Evolutionary conservation across 2,797 vertebrate species (phyloP).

Genomic region (Chlorospingus flavigularis): DNA sequence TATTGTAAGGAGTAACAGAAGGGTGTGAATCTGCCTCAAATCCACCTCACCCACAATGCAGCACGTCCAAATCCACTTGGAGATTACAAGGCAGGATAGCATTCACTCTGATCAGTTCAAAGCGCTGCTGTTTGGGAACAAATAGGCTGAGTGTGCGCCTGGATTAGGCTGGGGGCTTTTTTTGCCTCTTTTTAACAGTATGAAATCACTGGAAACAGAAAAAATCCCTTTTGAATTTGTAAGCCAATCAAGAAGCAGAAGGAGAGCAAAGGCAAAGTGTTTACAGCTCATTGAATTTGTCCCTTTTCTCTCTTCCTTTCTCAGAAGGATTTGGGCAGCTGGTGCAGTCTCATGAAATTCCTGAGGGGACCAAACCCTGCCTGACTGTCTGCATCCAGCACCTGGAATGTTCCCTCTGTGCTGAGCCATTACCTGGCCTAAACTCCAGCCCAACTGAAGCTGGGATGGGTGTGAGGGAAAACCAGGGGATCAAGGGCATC

Average conservation of each 20-base stretch:
- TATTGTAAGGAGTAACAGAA: constrained; percentile 25
- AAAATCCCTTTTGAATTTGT: neutral
- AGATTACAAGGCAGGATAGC: neutral
- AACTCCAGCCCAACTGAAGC: neutral
- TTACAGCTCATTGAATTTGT: accelerated
- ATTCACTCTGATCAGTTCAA: neutral
- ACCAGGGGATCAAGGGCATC: too few species aligned
- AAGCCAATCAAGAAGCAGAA: neutral
- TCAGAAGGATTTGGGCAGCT: neutral
- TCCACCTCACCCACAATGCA: neutral
- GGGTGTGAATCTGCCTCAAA: neutral
- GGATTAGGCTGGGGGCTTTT: neutral
- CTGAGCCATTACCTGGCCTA: neutral
- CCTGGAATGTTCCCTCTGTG: neutral
- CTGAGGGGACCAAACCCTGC: accelerated
- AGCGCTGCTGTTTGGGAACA: neutral
- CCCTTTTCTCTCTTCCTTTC: neutral
- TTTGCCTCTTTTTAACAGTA: neutral
- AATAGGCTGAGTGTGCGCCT: neutral
- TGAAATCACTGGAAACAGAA: neutral
- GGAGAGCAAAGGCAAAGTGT: neutral
- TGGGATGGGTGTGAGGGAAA: accelerated
- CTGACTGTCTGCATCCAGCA: neutral
- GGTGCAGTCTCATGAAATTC: neutral
- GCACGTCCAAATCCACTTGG: neutral